Evolutionary conservation across 2,113 vertebrate genomes (phyloP).

Genomic region (Gymnogyps californianus): DNA sequence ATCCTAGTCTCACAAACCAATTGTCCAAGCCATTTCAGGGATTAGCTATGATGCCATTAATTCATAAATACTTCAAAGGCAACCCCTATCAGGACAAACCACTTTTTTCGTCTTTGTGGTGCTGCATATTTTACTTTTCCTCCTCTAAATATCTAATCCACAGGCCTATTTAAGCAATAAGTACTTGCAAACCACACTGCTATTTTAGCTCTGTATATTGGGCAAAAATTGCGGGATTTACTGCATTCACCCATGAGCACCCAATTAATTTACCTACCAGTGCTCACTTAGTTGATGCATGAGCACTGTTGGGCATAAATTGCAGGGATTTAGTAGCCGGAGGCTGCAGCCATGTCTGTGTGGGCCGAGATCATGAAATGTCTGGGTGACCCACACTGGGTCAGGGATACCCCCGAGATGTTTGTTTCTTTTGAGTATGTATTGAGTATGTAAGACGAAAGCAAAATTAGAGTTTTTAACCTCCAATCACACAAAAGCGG

Average conservation of each 20-base stretch:
- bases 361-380: too few relatives aligned
- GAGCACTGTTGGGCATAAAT: not conserved
- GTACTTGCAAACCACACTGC: not conserved
- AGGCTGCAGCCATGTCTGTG: not conserved
- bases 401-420: not conserved
- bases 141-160: not conserved
- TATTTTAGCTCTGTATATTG: not conserved
- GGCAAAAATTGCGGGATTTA: not conserved
- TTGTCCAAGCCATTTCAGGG: not conserved
- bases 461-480: not conserved
- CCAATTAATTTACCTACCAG: not conserved
- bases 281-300: not conserved
- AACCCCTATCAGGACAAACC: not conserved
- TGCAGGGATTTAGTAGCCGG: not conserved
- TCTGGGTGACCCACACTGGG: not conserved
- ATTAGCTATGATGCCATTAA: not conserved
- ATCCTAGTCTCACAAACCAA: not conserved
- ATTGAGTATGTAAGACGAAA: not conserved
- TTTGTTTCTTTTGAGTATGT: not conserved
- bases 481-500: not conserved
- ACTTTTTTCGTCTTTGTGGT: not conserved
- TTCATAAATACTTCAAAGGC: not conserved
- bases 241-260: not conserved
- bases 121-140: not conserved
- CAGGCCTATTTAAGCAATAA: not conserved